Evolutionary conservation across 2,797 vertebrate genomes (phyloP), one percentile per base, ranked within the genome.

Genomic region (Chelon labrosus): DNA sequence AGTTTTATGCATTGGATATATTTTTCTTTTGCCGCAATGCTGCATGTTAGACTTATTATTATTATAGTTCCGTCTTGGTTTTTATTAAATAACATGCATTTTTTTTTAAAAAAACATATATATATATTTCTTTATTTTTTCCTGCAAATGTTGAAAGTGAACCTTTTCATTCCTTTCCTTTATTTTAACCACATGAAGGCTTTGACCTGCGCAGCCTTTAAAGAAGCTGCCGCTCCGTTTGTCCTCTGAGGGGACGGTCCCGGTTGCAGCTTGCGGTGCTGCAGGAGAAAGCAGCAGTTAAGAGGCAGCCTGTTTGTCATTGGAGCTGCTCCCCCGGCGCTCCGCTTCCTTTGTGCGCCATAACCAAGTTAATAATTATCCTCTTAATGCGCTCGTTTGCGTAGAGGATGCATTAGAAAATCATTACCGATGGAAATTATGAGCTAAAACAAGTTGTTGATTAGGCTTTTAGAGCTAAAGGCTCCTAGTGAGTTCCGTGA

Each of bases 371-470:
- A 96, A 96, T 96, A 65, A 93, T 88, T 92, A 35, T 65, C 85
- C 47, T 41, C 62, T 65, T 93, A 93, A 95, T 91, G 9, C 79
- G 57, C 73, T 88, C 79, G 79, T 91, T 91, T 88, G 86, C 79
- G 79, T 63, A 53, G 86, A 88, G 91, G 85, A 79, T 89, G 90
- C 85, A 93, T 93, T 89, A 96, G 94, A 95, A 95, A 94, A 94
- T 95, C 91, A 95, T 91, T 93, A 93, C 73, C 89, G 92, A 85
- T 84, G 93, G 86, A 90, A 88, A 92, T 86, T 67, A 94, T 88
- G 88, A 87, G 77, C 76, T 88, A 59, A 85, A 94, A 96, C 92
- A 84, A 91, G 91, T 86, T 90, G 91, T 92, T 93, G 68, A 93
- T 87, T 56, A 86, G 89, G 89, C 71, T 74, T 93, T 95, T 94